Base-by-base conservation (phyloP, 2,797 vertebrate species). In the Sebastes vulpes region DNA sequence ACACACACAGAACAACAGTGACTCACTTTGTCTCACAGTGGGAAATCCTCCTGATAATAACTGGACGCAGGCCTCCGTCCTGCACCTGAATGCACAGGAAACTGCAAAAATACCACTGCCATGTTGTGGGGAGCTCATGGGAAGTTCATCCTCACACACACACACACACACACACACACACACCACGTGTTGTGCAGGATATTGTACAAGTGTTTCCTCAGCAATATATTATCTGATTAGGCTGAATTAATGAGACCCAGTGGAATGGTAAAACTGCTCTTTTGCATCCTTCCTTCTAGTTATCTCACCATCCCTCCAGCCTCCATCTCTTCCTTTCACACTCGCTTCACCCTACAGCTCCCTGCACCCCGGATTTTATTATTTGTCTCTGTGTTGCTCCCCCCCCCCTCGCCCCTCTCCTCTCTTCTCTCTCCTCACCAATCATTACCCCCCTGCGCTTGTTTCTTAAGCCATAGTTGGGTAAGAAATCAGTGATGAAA, bases 211-310 rank as follows among this genome's bases (percentile, higher is more conserved):
- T 89, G 84, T 89, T 90, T 89, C 69, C 86, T 93, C 91, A 89
- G 91, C 90, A 86, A 83, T 90, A 89, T 90, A 82, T 83, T 71
- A 86, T 91, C 88, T 92, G 86, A 91, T 92, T 89, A 90, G 80
- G 74, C 81, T 81, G 76, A 91, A 91, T 93, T 95, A 95, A 95
- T 93, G 82, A 95, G 87, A 82, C 92, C 88, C 81, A 71, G 81
- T 79, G 88, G 93, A 94, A 89, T 76, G 79, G 46, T 82, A 66
- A 77, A 89, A 76, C 35, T 74, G 61, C 28, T 72, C 50, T 58
- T 87, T 81, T 90, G 77, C 83, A 85, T 88, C 78, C 84, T 89
- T 90, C 75, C 86, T 35, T 73, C 52, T 35, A 65, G 75, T 85
- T 82, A 83, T 92, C 83, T 65, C 72, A 29, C 74, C 64, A 86